phyloP scores from a whole-genome alignment of 2,113 vertebrate species.

The Silurus asotus region DNA sequence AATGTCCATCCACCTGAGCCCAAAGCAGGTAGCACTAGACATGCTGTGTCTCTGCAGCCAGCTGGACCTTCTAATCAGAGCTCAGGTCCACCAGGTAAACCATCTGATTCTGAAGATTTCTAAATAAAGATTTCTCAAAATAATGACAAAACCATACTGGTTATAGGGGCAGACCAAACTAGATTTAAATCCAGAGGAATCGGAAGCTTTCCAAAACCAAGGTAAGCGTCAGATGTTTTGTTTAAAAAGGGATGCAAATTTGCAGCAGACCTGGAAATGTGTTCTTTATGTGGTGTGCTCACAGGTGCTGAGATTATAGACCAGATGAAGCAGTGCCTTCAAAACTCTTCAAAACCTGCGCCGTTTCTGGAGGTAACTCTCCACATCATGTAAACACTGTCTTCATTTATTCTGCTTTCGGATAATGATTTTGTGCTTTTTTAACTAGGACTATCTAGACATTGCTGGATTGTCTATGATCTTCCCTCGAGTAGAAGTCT shows the following conservation, averaged over 20 bases:
- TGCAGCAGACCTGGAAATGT: background rate
- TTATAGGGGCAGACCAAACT: constrained; percentile 74
- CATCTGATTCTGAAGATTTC: background rate
- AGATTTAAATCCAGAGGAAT: constrained; percentile 72
- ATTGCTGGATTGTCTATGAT: background rate
- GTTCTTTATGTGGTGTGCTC: background rate
- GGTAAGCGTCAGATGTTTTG: constrained; percentile 50
- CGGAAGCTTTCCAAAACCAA: constrained; percentile 71
- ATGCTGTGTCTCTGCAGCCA: constrained; percentile 78
- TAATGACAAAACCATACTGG: background rate
- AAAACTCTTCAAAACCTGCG: background rate
- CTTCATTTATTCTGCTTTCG: background rate
- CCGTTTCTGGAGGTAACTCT: background rate
- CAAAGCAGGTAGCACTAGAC: constrained; percentile 78
- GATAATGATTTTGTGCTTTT: background rate
- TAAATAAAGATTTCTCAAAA: too few relatives aligned
- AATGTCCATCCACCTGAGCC: constrained; percentile 72
- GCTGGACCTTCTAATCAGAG: constrained; percentile 78
- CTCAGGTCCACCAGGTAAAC: constrained; percentile 76
- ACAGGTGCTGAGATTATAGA: background rate
- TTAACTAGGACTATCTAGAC: background rate
- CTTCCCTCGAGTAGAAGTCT: background rate
- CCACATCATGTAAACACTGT: background rate
- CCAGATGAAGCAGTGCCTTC: background rate
- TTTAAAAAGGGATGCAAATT: background rate